phyloP scores from a whole-genome alignment of 2,888 invertebrate genomes.

The Drosophila imparisetae region DNA sequence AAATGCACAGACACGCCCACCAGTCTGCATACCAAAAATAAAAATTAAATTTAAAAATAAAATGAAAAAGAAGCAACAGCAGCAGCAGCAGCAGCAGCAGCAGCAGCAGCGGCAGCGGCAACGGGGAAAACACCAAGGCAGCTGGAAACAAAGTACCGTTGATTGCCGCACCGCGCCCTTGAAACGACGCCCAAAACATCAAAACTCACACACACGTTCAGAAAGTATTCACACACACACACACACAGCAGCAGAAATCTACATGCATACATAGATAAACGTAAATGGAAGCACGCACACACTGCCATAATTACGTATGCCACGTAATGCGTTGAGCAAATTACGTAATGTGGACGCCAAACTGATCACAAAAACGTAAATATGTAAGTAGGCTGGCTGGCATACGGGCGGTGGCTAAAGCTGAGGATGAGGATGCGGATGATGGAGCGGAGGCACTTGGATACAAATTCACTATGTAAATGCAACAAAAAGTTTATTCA shows the following conservation, averaged over 20 bases:
- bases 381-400: neutral
- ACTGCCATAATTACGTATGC: constrained; percentile 63
- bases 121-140: constrained; percentile 9
- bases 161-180: constrained; percentile 55
- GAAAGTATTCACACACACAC: constrained; percentile 20
- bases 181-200: constrained; percentile 40
- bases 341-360: constrained; percentile 57
- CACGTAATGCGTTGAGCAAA: constrained; percentile 56
- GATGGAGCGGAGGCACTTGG: neutral
- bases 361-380: constrained; percentile 59
- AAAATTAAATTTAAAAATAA: constrained; percentile 9
- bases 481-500: neutral
- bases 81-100: neutral
- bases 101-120: neutral
- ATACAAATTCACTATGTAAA: neutral
- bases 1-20: constrained; percentile 59
- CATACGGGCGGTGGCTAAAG: too few relatives aligned
- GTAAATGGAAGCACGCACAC: constrained; percentile 44
- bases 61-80: neutral
- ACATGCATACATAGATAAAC: neutral
- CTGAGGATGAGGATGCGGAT: neutral
- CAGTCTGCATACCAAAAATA: constrained; percentile 2
- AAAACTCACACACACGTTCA: neutral
- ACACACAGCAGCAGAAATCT: neutral
- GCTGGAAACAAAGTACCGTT: constrained; percentile 42